Evolutionary conservation across 1,140 invertebrate species (phyloP).

Genomic region (Micrasema longulum): DNA sequence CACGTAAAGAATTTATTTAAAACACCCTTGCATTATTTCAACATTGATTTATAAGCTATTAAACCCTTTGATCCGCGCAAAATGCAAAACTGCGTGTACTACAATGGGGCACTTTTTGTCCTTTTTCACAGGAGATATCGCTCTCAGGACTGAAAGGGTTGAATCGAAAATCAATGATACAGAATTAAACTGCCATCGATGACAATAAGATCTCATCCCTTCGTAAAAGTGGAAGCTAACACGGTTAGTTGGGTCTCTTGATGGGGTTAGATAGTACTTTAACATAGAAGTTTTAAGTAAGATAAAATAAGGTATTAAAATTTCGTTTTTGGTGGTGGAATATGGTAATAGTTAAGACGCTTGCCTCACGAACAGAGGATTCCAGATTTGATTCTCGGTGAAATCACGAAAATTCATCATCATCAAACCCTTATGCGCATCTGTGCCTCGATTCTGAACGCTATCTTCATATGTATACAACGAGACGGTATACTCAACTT

Average conservation of each 20-base stretch:
- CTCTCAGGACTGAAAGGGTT: slow-evolving; percentile 46
- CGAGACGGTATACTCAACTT: too few relatives aligned
- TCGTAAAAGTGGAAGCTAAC: slow-evolving; percentile 22
- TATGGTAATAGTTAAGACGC: too few relatives aligned
- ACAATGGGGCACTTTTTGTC: slow-evolving; percentile 46
- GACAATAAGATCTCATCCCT: slow-evolving; percentile 48
- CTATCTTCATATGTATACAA: too few relatives aligned
- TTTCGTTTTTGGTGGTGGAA: too few relatives aligned
- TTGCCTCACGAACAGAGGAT: too few relatives aligned
- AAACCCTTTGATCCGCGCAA: slow-evolving; percentile 51
- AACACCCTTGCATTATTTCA: slow-evolving; percentile 53
- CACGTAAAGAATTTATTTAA: slow-evolving; percentile 42
- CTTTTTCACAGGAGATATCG: slow-evolving; percentile 38
- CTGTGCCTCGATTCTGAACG: too few relatives aligned
- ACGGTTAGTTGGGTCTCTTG: slow-evolving; percentile 18
- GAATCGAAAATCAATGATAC: slow-evolving; percentile 54
- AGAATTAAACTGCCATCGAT: slow-evolving; percentile 54
- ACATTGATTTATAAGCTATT: slow-evolving; percentile 56
- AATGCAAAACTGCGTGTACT: slow-evolving; percentile 46
- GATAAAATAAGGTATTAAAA: background rate
- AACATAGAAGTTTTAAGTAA: too few relatives aligned
- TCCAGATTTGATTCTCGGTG: too few relatives aligned
- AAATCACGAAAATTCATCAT: too few relatives aligned
- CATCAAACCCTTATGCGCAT: too few relatives aligned
- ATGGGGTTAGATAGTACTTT: background rate